Conservation (phyloP, 37 sponge, comb jelly and placozoan genomes). For the Halichondria panicea region DNA sequence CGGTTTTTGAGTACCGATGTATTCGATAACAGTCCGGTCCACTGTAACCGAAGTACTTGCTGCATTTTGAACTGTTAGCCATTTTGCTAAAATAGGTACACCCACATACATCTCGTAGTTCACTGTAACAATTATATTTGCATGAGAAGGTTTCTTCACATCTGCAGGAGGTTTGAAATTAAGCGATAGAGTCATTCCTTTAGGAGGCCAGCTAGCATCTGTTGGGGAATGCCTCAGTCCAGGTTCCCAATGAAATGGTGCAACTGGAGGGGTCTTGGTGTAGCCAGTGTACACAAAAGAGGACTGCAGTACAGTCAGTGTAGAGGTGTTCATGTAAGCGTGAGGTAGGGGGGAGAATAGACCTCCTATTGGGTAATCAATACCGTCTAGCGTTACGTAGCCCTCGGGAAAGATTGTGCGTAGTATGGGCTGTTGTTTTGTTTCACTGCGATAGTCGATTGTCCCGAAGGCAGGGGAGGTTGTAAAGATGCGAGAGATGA, state of each 20-base stretch:
- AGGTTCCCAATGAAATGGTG: conserved; percentile 65
- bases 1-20: conserved; percentile 52
- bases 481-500: conserved; percentile 29
- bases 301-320: conserved; percentile 5
- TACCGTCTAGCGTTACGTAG: conserved; percentile 39
- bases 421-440: background rate
- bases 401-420: conserved; percentile 34
- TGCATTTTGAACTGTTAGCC: conserved; percentile 39
- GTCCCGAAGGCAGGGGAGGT: conserved; percentile 48
- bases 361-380: conserved; percentile 41
- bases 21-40: conserved; percentile 12
- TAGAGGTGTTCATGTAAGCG: conserved; percentile 42
- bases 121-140: conserved; percentile 13
- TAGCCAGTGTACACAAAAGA: conserved; percentile 25
- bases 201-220: conserved; percentile 43
- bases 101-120: conserved; percentile 69
- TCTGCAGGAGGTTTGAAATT: conserved; percentile 21
- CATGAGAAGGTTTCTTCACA: conserved; percentile 26
- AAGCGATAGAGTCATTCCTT: conserved; percentile 39
- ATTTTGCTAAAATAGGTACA: conserved; percentile 56
- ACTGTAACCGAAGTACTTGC: conserved; percentile 12
- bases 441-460: conserved; percentile 31
- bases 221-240: conserved; percentile 50
- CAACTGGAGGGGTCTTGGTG: conserved; percentile 18
- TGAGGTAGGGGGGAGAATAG: background rate